Conservation (phyloP, 2,888 invertebrate species). For the Saturnia pavonia region DNA sequence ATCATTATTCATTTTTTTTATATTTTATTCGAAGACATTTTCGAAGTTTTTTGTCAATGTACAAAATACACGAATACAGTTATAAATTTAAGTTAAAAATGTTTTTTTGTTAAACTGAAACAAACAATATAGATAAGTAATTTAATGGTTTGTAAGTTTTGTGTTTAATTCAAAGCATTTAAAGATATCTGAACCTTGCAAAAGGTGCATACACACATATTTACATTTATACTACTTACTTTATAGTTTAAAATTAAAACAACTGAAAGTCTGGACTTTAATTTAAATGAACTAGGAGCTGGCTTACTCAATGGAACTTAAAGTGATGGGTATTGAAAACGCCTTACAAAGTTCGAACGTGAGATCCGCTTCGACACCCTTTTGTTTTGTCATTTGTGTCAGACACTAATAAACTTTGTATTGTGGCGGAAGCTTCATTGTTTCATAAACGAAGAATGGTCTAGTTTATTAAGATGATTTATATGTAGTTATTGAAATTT, state of each 20-base stretch:
- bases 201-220: neutral
- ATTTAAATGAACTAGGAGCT: conserved; percentile 38
- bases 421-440: conserved; percentile 27
- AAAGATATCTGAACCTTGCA: no score
- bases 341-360: conserved; percentile 45
- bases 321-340: conserved; percentile 39
- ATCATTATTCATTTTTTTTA: neutral
- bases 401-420: conserved; percentile 40
- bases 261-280: conserved; percentile 26
- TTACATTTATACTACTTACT: neutral
- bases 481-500: conserved; percentile 29
- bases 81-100: no score
- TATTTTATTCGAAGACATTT: neutral
- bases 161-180: no score
- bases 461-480: conserved; percentile 24
- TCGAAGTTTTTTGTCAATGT: neutral
- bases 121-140: no score
- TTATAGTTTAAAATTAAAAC: neutral
- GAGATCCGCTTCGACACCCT: conserved; percentile 39
- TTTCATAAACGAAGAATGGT: conserved; percentile 20
- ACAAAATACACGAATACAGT: neutral
- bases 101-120: no score
- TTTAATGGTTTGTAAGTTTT: no score
- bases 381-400: conserved; percentile 57
- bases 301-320: conserved; percentile 43